These are phyloP conservation scores for Steinernema khuongi DNA, from an alignment of 1,140 invertebrate genomes.

Conservation along the genomic window DNA sequence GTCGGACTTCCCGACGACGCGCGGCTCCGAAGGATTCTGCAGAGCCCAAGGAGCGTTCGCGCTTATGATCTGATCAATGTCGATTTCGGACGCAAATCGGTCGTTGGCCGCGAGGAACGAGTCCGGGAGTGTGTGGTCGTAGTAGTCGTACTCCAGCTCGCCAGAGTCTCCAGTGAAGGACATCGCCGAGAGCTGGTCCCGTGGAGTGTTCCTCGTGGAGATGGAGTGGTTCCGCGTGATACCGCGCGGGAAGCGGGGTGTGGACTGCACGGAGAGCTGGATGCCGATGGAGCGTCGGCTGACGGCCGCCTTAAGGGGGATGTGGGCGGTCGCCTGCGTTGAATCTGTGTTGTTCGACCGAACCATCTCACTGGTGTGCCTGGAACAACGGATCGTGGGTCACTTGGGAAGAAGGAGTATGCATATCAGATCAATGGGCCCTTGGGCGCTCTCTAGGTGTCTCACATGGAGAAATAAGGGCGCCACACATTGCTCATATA, in stretches of 20 bases:
- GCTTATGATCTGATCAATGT: conserved; percentile 20
- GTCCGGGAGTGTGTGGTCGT: conserved; percentile 6
- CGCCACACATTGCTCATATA: too few species aligned
- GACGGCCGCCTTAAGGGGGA: conserved; percentile 2
- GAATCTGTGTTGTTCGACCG: conserved; percentile 12
- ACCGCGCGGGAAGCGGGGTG: neutral
- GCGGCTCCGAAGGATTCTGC: neutral
- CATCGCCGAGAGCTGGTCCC: neutral
- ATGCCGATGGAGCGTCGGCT: conserved; percentile 17
- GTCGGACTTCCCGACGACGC: neutral
- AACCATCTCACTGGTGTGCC: neutral
- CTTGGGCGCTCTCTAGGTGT: too few species aligned
- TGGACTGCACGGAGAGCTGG: conserved; percentile 19
- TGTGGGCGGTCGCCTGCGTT: neutral
- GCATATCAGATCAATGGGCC: too few species aligned
- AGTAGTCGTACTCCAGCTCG: conserved; percentile 20
- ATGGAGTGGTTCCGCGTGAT: neutral
- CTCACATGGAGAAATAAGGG: too few species aligned
- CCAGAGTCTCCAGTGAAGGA: neutral
- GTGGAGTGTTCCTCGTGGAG: neutral
- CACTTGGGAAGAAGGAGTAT: too few species aligned
- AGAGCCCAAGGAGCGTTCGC: neutral
- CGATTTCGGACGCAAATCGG: conserved; percentile 16
- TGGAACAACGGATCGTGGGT: neutral
- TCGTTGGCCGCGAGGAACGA: neutral